Conservation (phyloP, 2,113 vertebrate genomes). For the Seriola rivoliana region DNA sequence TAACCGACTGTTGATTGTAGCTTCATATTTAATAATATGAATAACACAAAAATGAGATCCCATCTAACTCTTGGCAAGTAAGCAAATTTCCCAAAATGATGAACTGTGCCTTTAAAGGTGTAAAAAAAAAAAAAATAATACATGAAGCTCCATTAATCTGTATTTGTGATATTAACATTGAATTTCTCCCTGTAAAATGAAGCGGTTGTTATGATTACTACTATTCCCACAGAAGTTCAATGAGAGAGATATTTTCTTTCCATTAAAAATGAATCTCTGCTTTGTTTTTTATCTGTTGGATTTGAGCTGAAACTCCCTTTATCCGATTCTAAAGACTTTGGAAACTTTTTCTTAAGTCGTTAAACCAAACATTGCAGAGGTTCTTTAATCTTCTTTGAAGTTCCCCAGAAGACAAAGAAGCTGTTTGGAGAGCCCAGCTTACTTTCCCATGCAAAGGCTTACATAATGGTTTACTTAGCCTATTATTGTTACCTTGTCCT, state of each 20-base stretch:
- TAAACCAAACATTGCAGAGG: constrained; percentile 51
- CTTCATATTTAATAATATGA: neutral
- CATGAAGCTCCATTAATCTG: neutral
- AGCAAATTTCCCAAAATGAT: neutral
- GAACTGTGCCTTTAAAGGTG: constrained; percentile 12
- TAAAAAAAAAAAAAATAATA: constrained; percentile 7
- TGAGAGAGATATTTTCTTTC: constrained; percentile 39
- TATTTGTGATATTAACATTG: constrained; percentile 1
- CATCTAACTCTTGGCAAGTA: neutral
- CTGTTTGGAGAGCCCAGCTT: constrained; percentile 40
- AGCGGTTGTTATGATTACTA: neutral
- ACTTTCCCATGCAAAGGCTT: constrained; percentile 57
- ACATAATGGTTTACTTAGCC: constrained; percentile 59
- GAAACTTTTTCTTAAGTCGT: constrained; percentile 54
- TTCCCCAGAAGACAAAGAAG: constrained; percentile 53
- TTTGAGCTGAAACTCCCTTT: constrained; percentile 27
- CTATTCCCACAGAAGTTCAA: neutral
- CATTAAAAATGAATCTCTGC: constrained; percentile 19
- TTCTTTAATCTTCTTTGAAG: constrained; percentile 65
- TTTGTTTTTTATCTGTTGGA: constrained; percentile 27
- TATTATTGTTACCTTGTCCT: constrained; percentile 72
- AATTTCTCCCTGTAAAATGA: constrained; percentile 7
- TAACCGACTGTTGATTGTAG: neutral
- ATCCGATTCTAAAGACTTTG: constrained; percentile 52
- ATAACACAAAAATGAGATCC: neutral